Evolutionary conservation across 1,140 invertebrate genomes (phyloP), one percentile per base, ranked within the genome.

Genomic region (Platyscapa corneri): DNA sequence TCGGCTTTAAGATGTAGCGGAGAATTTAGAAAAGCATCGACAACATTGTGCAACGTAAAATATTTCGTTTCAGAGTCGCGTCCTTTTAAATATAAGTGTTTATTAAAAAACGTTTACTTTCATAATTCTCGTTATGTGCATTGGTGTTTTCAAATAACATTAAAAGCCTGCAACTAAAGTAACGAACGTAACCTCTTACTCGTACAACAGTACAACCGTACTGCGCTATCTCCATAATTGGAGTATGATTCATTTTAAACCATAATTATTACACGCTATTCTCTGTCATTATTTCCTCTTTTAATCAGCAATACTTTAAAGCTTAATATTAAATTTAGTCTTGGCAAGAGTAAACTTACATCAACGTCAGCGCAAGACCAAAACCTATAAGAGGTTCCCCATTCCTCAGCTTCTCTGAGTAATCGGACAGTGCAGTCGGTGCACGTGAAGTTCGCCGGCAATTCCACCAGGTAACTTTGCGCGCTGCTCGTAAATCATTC

Each of bases 301-400:
- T 10, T 23, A 27, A 60, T 60, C 5, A 5, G 23, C 10, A 3
- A 27, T 27, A 27, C 14, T 23, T 23, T 60, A 27, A 60, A 60
- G 10, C 23, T 23, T 18, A 10, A 34, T 34, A 70, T 70, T 70
- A 70, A 70, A 70, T 70, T 37, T 37, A 70, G 34, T 34, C 37
- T 34, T 37, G 18, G 37, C 67, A 32, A 32, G 16, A 37, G 16
- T 23, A 34, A 23, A 90, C 92, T 95, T 87, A 99, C 97, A 89
- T 99, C 97, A 72, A 99, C 96, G 93, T 99, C 98, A 3, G 98
- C 97, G 90, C 98, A 99, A 0, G 97, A 98, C 97, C 97, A 98
- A 93, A 99, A 99, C 87, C 95, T 94, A 91, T 98, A 99, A 87
- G 93, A 95, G 20, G 93, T 92, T 1, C 96, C 95, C 97, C 97